Conservation (phyloP, 1,140 invertebrate species). For the Chironomus striatipennis region DNA sequence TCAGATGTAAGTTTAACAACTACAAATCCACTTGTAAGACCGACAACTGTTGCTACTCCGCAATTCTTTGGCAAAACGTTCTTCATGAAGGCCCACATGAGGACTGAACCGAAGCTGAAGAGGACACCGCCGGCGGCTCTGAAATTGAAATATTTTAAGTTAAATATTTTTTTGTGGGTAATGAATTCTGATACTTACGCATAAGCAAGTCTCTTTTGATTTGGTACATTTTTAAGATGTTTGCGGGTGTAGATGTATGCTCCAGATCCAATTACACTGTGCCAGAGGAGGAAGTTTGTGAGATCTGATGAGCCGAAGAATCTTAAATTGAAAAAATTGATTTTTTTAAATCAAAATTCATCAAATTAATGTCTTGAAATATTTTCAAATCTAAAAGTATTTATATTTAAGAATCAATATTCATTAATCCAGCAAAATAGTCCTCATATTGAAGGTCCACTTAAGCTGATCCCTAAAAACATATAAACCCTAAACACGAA, state of each 20-base stretch:
- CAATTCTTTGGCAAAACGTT: neutral
- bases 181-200: neutral
- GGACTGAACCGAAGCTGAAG: neutral
- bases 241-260: conserved; percentile 15
- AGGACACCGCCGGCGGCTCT: neutral
- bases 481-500: neutral
- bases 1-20: neutral
- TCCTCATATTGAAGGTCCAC: neutral
- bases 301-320: conserved; percentile 15
- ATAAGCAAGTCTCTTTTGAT: conserved; percentile 3
- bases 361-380: too few relatives aligned
- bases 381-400: too few relatives aligned
- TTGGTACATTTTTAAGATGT: neutral
- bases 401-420: too few relatives aligned
- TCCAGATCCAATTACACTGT: neutral
- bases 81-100: neutral
- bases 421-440: neutral
- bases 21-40: neutral
- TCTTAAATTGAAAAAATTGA: neutral
- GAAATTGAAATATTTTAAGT: neutral
- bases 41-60: neutral
- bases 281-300: neutral
- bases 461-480: neutral
- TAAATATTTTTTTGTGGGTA: neutral
- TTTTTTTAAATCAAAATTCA: too few relatives aligned